Percentiles rank a stretch among this genome's conserved stretches.
Conservation (phyloP, 2,797 vertebrate genomes). For the Lutjanus argentimaculatus region DNA sequence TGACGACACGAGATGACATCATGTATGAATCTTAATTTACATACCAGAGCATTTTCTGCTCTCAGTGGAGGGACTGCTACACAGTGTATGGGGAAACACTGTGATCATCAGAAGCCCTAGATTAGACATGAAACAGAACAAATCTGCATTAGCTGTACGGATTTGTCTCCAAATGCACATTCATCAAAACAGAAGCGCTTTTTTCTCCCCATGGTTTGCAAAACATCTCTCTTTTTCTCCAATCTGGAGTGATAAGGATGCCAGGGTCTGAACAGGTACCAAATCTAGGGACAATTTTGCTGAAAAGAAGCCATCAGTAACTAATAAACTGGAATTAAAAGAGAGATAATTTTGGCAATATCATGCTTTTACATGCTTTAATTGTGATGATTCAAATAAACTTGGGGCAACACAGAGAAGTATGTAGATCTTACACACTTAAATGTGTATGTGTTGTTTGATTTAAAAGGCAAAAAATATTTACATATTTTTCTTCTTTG, state of each 20-base stretch:
- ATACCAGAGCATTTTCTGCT: slow-evolving; percentile 53
- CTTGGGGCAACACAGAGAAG: neutral
- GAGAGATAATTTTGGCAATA: neutral
- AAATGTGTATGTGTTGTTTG: neutral
- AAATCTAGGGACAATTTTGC: slow-evolving; percentile 7
- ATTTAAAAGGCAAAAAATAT: neutral
- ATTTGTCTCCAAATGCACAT: slow-evolving; percentile 43
- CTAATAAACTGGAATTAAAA: neutral
- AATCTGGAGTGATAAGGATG: slow-evolving; percentile 21
- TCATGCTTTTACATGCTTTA: neutral
- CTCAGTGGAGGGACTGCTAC: slow-evolving; percentile 20
- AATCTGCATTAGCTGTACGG: slow-evolving; percentile 32
- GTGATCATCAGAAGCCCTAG: slow-evolving; percentile 47
- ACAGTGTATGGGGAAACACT: slow-evolving; percentile 30
- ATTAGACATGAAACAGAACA: slow-evolving; percentile 61
- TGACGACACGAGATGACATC: slow-evolving; percentile 40
- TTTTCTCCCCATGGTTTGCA: neutral
- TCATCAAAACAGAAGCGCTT: slow-evolving; percentile 37
- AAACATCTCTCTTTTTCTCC: slow-evolving; percentile 35
- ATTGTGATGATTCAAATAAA: neutral
- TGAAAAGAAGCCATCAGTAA: neutral
- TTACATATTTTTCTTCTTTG: neutral
- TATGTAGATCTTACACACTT: neutral
- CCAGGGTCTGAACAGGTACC: slow-evolving; percentile 8
- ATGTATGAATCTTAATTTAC: slow-evolving; percentile 47